Evolutionary conservation across 2,113 vertebrate genomes (phyloP).

Genomic region (Anolis carolinensis): DNA sequence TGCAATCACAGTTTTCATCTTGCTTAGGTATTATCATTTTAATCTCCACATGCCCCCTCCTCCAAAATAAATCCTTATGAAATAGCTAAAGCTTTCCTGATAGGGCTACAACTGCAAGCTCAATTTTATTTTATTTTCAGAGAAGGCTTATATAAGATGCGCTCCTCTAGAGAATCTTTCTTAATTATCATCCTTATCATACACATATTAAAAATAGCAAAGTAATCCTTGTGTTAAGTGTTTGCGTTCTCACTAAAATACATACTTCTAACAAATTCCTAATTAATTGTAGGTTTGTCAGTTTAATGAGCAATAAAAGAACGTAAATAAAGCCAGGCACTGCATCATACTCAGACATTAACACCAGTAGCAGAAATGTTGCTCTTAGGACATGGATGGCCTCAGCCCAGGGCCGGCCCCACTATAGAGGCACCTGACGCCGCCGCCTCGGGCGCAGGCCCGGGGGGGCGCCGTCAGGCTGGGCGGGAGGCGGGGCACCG

Average conservation of each 20-base stretch:
- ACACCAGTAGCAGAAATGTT: neutral
- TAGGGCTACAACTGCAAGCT: neutral
- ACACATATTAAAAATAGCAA: conserved; percentile 29
- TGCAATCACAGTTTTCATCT: neutral
- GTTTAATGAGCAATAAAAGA: conserved; percentile 26
- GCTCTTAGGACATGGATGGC: neutral
- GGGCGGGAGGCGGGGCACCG: too few relatives aligned
- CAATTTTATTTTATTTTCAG: neutral
- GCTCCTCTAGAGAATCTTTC: conserved; percentile 10
- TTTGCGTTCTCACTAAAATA: conserved; percentile 18
- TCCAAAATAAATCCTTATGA: neutral
- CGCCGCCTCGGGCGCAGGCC: too few relatives aligned
- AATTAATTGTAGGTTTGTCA: conserved; percentile 43
- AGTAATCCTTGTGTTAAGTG: conserved; percentile 23
- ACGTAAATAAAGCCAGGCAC: conserved; percentile 32
- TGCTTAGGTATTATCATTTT: conserved; percentile 11
- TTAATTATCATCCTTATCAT: conserved; percentile 18
- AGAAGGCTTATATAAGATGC: conserved; percentile 13
- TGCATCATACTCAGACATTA: conserved; percentile 13
- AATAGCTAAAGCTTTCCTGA: neutral
- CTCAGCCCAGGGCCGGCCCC: too few relatives aligned
- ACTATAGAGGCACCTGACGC: too few relatives aligned
- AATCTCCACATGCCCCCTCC: neutral
- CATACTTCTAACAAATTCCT: conserved; percentile 32
- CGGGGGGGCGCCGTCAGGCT: too few relatives aligned